Base-by-base conservation (phyloP, 2,888 invertebrate species). In the Synanthedon formicaeformis region DNA sequence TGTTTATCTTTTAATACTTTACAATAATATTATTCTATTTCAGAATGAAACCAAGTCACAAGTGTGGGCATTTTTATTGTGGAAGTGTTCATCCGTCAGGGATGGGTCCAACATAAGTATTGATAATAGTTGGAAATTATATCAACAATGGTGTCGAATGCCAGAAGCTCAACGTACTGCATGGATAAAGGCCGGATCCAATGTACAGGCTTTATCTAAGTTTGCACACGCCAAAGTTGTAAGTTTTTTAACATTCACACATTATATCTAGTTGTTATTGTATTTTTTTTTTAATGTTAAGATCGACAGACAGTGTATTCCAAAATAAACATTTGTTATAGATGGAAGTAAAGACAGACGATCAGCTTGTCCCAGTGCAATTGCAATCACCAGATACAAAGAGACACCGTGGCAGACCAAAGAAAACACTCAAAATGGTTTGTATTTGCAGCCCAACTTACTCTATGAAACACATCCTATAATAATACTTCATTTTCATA, bases 61-160 rank as follows among this genome's bases (percentile, higher is more conserved):
- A 80, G 93, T 95, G 10, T 95, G 95, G 95, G 95, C 94, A 45
- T 95, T 94, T 69, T 83, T 94, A 4, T 73, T 95, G 48, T 95
- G 95, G 95, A 95, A 95, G 68, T 86, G 86, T 58, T 86, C 86
- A 48, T 85, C 84, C 18, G 78, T 76, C 0, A 65, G 82, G 0
- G 87, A 86, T 62, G 87, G 81, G 57, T 81, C 76, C 41, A 76
- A 82, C 1, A 78, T 84, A 5, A 90, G 88, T 60, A 88, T 88
- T 0, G 89, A 89, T 60, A 90, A 90, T 64, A 92, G 94, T 5
- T 95, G 95, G 95, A 90, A 92, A 58, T 81, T 95, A 10, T 95
- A 95, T 73, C 94, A 95, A 71, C 91, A 92, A 61, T 95, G 95
- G 95, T 93, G 94, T 59, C 92, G 93, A 66, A 91, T 95, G 89